Base-by-base conservation (phyloP, 2,888 invertebrate genomes). In the Artemia sinica region DNA sequence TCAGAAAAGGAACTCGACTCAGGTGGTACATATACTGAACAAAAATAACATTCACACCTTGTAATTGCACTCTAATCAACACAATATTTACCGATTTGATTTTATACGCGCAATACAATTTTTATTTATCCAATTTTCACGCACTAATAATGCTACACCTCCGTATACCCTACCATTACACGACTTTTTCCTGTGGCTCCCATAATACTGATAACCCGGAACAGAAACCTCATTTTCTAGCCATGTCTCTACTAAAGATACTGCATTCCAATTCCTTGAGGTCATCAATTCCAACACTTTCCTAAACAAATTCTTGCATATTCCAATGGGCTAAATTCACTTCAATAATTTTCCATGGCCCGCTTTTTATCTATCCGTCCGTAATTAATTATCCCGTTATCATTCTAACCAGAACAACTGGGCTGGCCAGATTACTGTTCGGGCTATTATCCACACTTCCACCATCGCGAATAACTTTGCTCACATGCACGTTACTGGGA, bases 81-180 rank as follows among this genome's bases (percentile, higher is more conserved):
- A 52, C 52, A 52, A 52, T 52, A 52, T 52, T 52, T 52, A 52
- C 52, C 52, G 52, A 52, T 52, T 52, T 52, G n/a, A n/a, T 52
- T 52, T n/a, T 11, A 52, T 52, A 52, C 52, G 52, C 52, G n/a
- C 52, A 11, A 11, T n/a, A 52, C 52, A 52, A 11, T 52, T 52
- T 52, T 52, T 52, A 52, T 52, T n/a, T 11, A 52, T 52, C 52
- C 52, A 52, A 52, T n/a, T 52, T 52, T 52, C 52, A 52, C 52
- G 52, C n/a, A 11, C 52, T n/a, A 52, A 52, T 52, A 52, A 52
- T n/a, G 52, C 52, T 52, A 52, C 52, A 52, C 52, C 52, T 52
- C 52, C 52, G 52, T 52, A 52, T 52, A 52, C 52, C 52, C 52
- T 52, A 52, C 52, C 52, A 52, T 11, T 52, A 52, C 52, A n/a